A percentile compares a stretch with the other conserved stretches of the same genome.
These are phyloP conservation scores for Philonicus albiceps DNA, from an alignment of 2,888 invertebrate species.

Conservation along the genomic window DNA sequence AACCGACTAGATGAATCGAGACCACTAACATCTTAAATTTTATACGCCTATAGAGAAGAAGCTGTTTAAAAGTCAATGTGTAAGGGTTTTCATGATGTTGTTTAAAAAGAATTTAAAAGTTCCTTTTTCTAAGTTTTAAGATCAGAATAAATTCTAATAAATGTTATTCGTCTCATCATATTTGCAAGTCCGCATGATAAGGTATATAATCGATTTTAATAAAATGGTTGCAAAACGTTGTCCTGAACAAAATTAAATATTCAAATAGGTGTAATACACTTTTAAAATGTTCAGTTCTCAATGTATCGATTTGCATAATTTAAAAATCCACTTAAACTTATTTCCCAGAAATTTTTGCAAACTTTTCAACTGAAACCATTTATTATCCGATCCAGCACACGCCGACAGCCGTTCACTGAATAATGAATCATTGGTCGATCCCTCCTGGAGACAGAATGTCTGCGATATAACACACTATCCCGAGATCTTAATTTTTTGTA, in stretches of 20 bases:
- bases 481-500: background rate
- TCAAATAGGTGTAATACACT: background rate
- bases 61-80: too few species aligned
- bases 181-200: too few species aligned
- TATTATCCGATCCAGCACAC: background rate
- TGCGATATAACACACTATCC: background rate
- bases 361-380: background rate
- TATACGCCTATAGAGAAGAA: too few species aligned
- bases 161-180: too few species aligned
- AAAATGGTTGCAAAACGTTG: background rate
- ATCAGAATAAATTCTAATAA: too few species aligned
- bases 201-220: too few species aligned
- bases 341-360: background rate
- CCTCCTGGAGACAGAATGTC: slow-evolving; percentile 12
- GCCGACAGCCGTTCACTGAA: background rate
- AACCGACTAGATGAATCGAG: too few species aligned
- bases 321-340: background rate
- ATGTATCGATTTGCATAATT: background rate
- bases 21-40: too few species aligned
- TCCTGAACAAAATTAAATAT: background rate
- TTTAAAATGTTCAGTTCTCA: background rate
- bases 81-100: too few species aligned
- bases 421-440: background rate
- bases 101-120: too few species aligned
- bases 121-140: too few species aligned